Evolutionary conservation across 2,113 vertebrate genomes (phyloP), one percentile per base, ranked within the genome.

Genomic region (Nesoenas mayeri): DNA sequence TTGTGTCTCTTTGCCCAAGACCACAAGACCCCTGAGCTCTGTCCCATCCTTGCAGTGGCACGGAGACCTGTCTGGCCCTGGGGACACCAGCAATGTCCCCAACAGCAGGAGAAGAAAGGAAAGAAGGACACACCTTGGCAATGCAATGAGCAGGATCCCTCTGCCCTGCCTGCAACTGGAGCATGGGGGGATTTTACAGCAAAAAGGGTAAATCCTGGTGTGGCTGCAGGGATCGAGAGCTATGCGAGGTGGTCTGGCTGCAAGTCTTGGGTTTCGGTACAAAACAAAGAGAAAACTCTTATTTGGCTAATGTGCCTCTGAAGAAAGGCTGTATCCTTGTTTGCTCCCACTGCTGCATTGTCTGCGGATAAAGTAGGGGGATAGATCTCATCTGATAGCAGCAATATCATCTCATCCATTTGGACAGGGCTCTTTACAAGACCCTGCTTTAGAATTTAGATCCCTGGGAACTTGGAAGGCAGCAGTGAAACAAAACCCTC

Each of bases 391-490:
- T 74, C 96, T 75, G 91, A 93, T 92, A 96, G 17, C 85, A 18
- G 91, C 92, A 79, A 44, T 89, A 93, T 93, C 95, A 84, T 91
- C 96, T 92, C 95, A 64, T 87, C 95, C 96, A 94, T 96, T 96
- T 94, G 96, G 73, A 88, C 31, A 3, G 92, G 91, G 91, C 65
- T 91, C 88, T 96, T 88, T 87, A 75, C 85, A 86, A 94, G 93
- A 89, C 91, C 95, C 83, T 82, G 62, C 93, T 94, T 95, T 93
- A 95, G 88, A 94, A 94, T 89, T 95, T 95, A 97, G 95, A 97
- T 95, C 91, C 96, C 93, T 97, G 95, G 96, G 93, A 96, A 96
- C 95, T 94, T 97, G 96, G 93, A 96, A 94, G 80, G 95, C 92
- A 93, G 95, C 95, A 85, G 66, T 72, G 95, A 96, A 96, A 96